Percentiles rank a stretch among this genome's conserved stretches.
phyloP scores from a whole-genome alignment of 92 coral and sea anemone species.

The Zoanthus sociatus region DNA sequence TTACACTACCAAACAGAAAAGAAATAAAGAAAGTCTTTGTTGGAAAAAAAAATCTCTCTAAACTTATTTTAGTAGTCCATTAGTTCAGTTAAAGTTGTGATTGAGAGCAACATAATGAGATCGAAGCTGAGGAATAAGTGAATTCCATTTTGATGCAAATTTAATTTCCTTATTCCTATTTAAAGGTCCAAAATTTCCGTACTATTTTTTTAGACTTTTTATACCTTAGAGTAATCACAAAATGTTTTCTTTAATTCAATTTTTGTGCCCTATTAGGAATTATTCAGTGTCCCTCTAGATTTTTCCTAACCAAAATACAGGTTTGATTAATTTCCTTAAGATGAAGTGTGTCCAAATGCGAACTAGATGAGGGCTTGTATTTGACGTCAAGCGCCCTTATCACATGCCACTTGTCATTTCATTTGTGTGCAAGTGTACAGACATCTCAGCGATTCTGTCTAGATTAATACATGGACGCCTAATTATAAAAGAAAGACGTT shows the following conservation, averaged over 20 bases:
- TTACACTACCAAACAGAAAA: constrained; percentile 67
- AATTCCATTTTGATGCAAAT: constrained; percentile 86
- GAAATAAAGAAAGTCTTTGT: constrained; percentile 61
- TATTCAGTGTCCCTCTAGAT: constrained; percentile 24
- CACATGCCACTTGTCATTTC: constrained; percentile 50
- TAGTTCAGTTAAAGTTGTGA: constrained; percentile 71
- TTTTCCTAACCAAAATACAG: constrained; percentile 54
- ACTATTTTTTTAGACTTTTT: constrained; percentile 65
- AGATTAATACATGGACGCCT: constrained; percentile 76
- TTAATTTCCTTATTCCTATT: constrained; percentile 71
- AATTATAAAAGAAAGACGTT: constrained; percentile 87
- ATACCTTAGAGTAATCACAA: constrained; percentile 73
- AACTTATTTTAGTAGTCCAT: constrained; percentile 70
- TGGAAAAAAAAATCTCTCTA: constrained; percentile 53
- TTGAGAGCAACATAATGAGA: constrained; percentile 76
- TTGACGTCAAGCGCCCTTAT: constrained; percentile 19
- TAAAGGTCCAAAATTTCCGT: constrained; percentile 77
- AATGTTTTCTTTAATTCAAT: constrained; percentile 83
- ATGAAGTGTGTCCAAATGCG: constrained; percentile 24
- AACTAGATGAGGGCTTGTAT: not conserved
- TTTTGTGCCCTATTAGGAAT: constrained; percentile 51
- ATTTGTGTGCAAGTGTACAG: constrained; percentile 59
- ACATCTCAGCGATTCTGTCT: constrained; percentile 70
- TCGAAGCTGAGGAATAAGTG: constrained; percentile 60
- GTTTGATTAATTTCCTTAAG: constrained; percentile 68